Evolutionary conservation across 2,113 vertebrate species (phyloP).

Genomic region (Nanorana parkeri): DNA sequence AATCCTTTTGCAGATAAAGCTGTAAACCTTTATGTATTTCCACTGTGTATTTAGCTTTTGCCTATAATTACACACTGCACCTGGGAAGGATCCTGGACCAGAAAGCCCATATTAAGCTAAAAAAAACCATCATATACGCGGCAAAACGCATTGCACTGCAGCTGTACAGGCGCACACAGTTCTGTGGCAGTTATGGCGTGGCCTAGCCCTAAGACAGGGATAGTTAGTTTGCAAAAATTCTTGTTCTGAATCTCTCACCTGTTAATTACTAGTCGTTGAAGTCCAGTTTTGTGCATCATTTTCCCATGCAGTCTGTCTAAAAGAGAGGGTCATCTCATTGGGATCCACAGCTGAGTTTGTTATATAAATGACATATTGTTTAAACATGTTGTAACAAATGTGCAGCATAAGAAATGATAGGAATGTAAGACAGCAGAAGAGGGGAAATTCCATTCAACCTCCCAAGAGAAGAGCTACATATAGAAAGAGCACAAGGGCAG

Average conservation of each 20-base stretch:
- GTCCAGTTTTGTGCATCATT: background rate
- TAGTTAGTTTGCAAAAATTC: background rate
- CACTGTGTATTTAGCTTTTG: too few relatives aligned
- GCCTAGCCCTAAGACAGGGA: too few relatives aligned
- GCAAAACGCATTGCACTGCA: too few relatives aligned
- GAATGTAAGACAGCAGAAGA: constrained; percentile 50
- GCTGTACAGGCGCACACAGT: too few relatives aligned
- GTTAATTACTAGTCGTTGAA: background rate
- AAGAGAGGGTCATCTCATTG: constrained; percentile 16
- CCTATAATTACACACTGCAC: too few relatives aligned
- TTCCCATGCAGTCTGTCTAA: background rate
- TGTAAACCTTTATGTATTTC: too few relatives aligned
- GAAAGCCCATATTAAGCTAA: too few relatives aligned
- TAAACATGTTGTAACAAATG: constrained; percentile 56
- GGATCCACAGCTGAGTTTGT: constrained; percentile 29
- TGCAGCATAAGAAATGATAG: constrained; percentile 49
- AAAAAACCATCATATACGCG: too few relatives aligned
- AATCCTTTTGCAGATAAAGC: too few relatives aligned
- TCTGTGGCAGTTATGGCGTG: too few relatives aligned
- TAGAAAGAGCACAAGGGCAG: constrained; percentile 13
- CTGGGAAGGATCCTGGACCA: too few relatives aligned
- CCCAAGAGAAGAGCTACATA: constrained; percentile 18
- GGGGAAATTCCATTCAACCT: constrained; percentile 47
- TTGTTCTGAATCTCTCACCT: background rate
- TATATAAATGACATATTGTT: constrained; percentile 52